A percentile compares a stretch with the other conserved stretches of the same genome.
Conservation (phyloP, 1,140 invertebrate genomes). For the Nixonia krombeini region DNA sequence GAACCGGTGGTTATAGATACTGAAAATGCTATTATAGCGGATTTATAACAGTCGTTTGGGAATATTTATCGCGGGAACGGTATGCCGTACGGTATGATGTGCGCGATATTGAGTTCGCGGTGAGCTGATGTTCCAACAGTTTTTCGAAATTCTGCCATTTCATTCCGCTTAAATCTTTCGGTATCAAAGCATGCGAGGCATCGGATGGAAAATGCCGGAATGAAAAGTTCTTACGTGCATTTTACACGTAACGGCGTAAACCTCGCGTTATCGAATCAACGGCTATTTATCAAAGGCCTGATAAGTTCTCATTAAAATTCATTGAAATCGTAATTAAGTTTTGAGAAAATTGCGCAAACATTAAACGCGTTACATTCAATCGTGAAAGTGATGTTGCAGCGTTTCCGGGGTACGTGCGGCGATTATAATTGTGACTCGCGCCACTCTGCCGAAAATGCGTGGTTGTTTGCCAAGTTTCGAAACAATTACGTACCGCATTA, state of each 20-base stretch:
- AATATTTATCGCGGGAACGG: conserved; percentile 1
- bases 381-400: neutral
- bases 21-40: neutral
- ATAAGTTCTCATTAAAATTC: too few relatives aligned
- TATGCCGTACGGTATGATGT: neutral
- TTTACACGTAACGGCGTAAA: too few relatives aligned
- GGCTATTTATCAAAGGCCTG: too few relatives aligned
- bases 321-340: too few relatives aligned
- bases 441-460: neutral
- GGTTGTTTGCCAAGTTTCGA: neutral
- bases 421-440: neutral
- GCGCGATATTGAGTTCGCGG: too few relatives aligned
- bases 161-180: neutral
- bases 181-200: neutral
- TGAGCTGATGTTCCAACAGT: neutral
- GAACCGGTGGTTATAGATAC: neutral
- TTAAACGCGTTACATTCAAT: too few relatives aligned
- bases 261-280: too few relatives aligned
- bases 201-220: too few relatives aligned
- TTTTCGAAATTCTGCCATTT: neutral
- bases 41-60: neutral
- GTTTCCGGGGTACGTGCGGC: neutral
- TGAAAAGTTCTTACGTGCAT: too few relatives aligned
- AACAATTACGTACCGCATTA: neutral
- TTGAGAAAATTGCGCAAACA: too few relatives aligned